Percentiles rank a stretch among this genome's conserved stretches.
Conservation (phyloP, 2,888 invertebrate species). For the Poecilobothrus nobilitatus region DNA sequence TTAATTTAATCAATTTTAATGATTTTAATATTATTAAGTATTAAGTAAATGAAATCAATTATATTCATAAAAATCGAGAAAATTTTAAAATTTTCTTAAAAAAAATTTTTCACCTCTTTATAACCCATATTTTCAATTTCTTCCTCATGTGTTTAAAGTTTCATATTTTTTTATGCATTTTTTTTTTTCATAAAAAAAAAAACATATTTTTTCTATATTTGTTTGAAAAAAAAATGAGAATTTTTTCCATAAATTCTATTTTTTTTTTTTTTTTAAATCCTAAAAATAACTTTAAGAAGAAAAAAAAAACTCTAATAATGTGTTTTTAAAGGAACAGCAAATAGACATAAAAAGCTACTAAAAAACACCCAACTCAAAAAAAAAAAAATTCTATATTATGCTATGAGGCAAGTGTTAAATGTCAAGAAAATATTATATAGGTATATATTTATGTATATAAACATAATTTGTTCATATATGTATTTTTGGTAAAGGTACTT, state of each 20-base stretch:
- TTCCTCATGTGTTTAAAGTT: background rate
- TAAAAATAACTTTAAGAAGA: background rate
- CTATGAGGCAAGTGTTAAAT: background rate
- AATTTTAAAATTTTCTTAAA: no score
- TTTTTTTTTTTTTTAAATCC: background rate
- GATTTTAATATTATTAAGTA: no score
- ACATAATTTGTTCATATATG: background rate
- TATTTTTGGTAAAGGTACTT: background rate
- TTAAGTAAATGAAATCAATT: no score
- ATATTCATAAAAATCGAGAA: no score
- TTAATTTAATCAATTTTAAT: no score
- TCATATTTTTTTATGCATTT: background rate
- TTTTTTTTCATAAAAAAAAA: background rate
- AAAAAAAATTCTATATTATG: background rate
- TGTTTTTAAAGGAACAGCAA: background rate
- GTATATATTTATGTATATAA: no score
- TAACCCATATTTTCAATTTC: background rate
- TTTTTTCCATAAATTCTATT: background rate
- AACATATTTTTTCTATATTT: background rate
- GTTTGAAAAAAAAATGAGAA: background rate
- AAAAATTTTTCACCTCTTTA: background rate
- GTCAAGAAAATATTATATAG: background rate
- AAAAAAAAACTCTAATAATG: background rate
- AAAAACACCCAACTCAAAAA: background rate
- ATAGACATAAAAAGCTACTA: no score